Conservation (phyloP, 2,113 vertebrate species). For the Zosterops pallidus region DNA sequence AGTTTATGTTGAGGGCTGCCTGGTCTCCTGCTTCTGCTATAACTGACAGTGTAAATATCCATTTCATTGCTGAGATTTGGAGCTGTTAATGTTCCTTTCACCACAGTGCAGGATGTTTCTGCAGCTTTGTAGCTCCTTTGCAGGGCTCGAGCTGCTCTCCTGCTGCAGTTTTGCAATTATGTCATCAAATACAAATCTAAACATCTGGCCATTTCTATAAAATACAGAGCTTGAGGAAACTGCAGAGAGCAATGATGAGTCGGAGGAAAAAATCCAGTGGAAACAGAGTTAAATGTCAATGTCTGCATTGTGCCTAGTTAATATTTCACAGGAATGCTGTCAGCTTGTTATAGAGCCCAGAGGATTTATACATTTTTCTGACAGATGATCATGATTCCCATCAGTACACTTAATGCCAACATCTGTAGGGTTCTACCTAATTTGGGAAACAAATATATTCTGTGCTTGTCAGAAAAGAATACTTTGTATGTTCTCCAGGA, state of each 20-base stretch:
- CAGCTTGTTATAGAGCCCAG: conserved; percentile 56
- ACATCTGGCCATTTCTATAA: conserved; percentile 5
- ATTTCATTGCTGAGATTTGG: not conserved
- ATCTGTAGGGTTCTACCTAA: conserved; percentile 63
- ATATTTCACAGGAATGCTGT: conserved; percentile 66
- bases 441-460: conserved; percentile 63
- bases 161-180: not conserved
- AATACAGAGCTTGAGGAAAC: not conserved
- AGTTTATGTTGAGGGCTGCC: not conserved
- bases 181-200: conserved; percentile 1
- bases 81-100: not conserved
- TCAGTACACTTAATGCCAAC: conserved; percentile 70
- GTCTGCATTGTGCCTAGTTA: conserved; percentile 58
- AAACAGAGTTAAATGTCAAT: conserved; percentile 52
- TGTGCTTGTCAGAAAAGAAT: not conserved
- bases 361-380: conserved; percentile 70
- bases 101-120: not conserved
- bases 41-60: not conserved
- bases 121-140: not conserved
- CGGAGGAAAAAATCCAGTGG: not conserved
- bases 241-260: not conserved
- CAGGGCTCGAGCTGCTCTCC: not conserved
- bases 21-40: not conserved
- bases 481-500: conserved; percentile 20
- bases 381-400: conserved; percentile 71